Percentiles rank a stretch among this genome's conserved stretches.
Conservation (phyloP, 1,140 invertebrate genomes). For the Zophobas atratus region DNA sequence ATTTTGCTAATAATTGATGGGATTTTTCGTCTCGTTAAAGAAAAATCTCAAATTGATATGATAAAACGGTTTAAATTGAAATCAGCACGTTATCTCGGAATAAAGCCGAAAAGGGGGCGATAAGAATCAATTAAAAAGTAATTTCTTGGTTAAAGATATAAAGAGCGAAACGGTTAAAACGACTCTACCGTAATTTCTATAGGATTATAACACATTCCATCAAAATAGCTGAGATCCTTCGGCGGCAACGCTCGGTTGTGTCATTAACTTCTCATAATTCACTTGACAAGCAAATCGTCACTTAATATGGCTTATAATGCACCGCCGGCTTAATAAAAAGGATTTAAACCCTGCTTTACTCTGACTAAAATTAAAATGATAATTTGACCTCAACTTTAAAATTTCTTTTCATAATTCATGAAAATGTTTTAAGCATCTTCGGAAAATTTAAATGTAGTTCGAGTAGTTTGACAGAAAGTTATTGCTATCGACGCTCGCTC, state of each 20-base stretch:
- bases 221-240: slow-evolving; percentile 35
- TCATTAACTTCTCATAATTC: slow-evolving; percentile 31
- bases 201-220: slow-evolving; percentile 36
- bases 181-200: slow-evolving; percentile 34
- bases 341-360: background rate
- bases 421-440: background rate
- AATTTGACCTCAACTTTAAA: background rate
- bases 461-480: background rate
- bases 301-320: slow-evolving; percentile 21
- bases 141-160: slow-evolving; percentile 49
- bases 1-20: background rate
- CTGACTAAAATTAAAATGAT: slow-evolving; percentile 5
- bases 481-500: too few relatives aligned
- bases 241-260: slow-evolving; percentile 13
- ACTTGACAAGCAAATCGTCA: slow-evolving; percentile 36
- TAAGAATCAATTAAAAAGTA: slow-evolving; percentile 50
- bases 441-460: background rate
- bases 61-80: slow-evolving; percentile 35
- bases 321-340: slow-evolving; percentile 3
- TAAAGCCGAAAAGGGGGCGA: slow-evolving; percentile 44
- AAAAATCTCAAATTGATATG: slow-evolving; percentile 13
- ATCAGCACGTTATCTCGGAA: slow-evolving; percentile 42
- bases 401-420: too few relatives aligned
- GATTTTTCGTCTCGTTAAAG: slow-evolving; percentile 11
- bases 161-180: slow-evolving; percentile 35